Base-by-base conservation (phyloP, 1,140 invertebrate species). In the Sitophilus oryzae region DNA sequence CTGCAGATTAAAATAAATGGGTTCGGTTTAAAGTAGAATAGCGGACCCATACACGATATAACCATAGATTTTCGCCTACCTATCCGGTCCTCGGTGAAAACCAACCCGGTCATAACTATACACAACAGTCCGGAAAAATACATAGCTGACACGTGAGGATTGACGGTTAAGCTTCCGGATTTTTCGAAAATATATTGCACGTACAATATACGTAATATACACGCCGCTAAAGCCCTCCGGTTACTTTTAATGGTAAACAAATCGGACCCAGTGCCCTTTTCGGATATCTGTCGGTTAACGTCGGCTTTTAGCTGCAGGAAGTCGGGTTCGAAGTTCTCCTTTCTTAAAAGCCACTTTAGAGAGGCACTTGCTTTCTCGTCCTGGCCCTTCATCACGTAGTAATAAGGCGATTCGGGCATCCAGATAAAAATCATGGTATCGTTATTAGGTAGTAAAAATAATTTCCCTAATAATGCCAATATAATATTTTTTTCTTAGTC, bases 41-140 rank as follows among this genome's bases (percentile, higher is more conserved):
- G 73, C 78, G 41, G 77, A 78, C 34, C 76, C 22, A 69, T 68
- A 34, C 74, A 78, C 0, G 84, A 86, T 23, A 81, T 62, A 3
- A 82, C 67, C 8, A 88, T 69, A 5, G 89, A 71, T 16, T 79
- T 77, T 64, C 80, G 79, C 61, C 87, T 75, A 9, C 88, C 86
- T 14, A 78, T 74, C 50, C 77, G 78, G 71, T 90, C 87, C 46
- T 88, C 82, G 36, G 85, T 65, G 25, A 82, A 67, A 0, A 79
- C 80, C 0, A 81, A 78, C 44, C 80, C 62, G 6, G 78, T 73
- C 0, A 82, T 81, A 0, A 81, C 82, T 1, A 81, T 53, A 1
- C 89, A 72, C 56, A 86, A 83, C 3, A 85, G 75, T 1, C 42
- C 56, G n/a, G 50, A 48, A 22, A 58, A 56, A 22, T 62, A 52